Percentiles rank a stretch among this genome's conserved stretches.
These are phyloP conservation scores for Cassiopea andromeda DNA, from an alignment of 30 jellyfish, hydroid and myxozoan genomes.

Conservation along the genomic window DNA sequence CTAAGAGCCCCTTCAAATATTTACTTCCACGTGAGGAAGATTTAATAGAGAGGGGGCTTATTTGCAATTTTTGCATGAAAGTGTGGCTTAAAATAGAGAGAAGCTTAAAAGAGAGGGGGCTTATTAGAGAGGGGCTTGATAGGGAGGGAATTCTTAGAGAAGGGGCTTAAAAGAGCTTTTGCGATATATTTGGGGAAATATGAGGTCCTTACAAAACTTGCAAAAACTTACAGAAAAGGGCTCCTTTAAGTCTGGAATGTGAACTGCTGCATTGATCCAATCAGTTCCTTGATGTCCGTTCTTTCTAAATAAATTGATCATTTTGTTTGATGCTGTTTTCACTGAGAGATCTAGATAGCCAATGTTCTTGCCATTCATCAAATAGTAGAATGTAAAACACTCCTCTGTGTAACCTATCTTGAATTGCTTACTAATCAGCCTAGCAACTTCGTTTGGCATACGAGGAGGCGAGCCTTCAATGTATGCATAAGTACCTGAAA, in stretches of 20 bases:
- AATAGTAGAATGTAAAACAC: slow-evolving; percentile 75
- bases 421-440: slow-evolving; percentile 66
- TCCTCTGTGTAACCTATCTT: slow-evolving; percentile 28
- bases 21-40: too few species aligned
- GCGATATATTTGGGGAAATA: too few species aligned
- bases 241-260: slow-evolving; percentile 63
- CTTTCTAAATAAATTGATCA: slow-evolving; percentile 54
- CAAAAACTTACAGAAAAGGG: slow-evolving; percentile 62
- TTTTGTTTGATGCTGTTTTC: slow-evolving; percentile 42
- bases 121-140: too few species aligned
- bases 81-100: too few species aligned
- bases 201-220: not conserved
- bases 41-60: too few species aligned
- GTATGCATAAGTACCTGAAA: slow-evolving; percentile 65
- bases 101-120: too few species aligned
- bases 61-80: too few species aligned
- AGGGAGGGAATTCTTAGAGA: too few species aligned
- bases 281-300: slow-evolving; percentile 85
- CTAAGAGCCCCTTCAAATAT: too few species aligned
- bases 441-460: slow-evolving; percentile 70
- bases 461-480: slow-evolving; percentile 76
- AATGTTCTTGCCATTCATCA: slow-evolving; percentile 78
- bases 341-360: slow-evolving; percentile 63
- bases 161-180: too few species aligned
- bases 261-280: slow-evolving; percentile 77